A percentile compares a stretch with the other conserved stretches of the same genome.
Evolutionary conservation across 1,140 invertebrate genomes (phyloP).

Genomic region (Drosophila lacteicornis): DNA sequence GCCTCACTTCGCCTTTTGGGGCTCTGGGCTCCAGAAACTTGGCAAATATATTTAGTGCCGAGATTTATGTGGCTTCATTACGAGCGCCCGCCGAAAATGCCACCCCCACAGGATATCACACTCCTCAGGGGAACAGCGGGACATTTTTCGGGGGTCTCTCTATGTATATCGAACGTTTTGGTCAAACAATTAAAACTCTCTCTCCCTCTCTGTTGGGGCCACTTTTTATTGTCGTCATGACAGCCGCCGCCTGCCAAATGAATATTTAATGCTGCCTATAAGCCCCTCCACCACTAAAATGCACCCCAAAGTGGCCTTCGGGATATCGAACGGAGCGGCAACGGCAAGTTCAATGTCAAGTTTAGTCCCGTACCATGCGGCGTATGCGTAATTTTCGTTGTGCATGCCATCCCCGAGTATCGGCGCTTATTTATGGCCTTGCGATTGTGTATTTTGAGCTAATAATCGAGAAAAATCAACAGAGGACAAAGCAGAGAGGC

Average conservation of each 20-base stretch:
- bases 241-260: slow-evolving; percentile 63
- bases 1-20: slow-evolving; percentile 47
- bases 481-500: slow-evolving; percentile 4
- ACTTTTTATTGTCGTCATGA: slow-evolving; percentile 72
- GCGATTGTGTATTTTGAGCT: slow-evolving; percentile 33
- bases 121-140: background rate
- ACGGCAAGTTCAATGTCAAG: slow-evolving; percentile 75
- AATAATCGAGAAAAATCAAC: slow-evolving; percentile 64
- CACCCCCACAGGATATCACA: background rate
- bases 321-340: slow-evolving; percentile 41
- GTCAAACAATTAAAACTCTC: slow-evolving; percentile 68
- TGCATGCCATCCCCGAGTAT: slow-evolving; percentile 8
- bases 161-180: slow-evolving; percentile 50
- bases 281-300: background rate
- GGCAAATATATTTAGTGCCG: slow-evolving; percentile 80
- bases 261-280: slow-evolving; percentile 66
- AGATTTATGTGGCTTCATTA: slow-evolving; percentile 81
- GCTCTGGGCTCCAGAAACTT: slow-evolving; percentile 33
- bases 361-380: slow-evolving; percentile 28
- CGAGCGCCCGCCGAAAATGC: slow-evolving; percentile 15
- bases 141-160: slow-evolving; percentile 8
- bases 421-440: slow-evolving; percentile 60
- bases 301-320: slow-evolving; percentile 53
- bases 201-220: slow-evolving; percentile 28
- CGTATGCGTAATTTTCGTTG: slow-evolving; percentile 67